These are phyloP conservation scores for Amphibalanus amphitrite DNA, from an alignment of 1,140 invertebrate species.

Conservation along the genomic window DNA sequence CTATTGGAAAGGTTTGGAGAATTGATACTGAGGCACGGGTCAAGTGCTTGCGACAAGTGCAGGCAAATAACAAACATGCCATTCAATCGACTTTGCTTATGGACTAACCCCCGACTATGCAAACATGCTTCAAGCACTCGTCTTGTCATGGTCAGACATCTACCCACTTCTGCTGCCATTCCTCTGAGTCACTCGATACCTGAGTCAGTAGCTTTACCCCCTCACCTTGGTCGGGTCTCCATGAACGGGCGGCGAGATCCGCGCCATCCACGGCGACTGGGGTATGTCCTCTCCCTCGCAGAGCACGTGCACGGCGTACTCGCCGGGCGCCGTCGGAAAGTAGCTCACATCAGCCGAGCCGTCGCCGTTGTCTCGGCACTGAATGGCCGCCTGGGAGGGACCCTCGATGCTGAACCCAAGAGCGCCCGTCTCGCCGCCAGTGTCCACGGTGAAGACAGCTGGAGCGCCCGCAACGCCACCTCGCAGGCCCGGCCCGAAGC, in stretches of 20 bases:
- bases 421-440: conserved; percentile 74
- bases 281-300: conserved; percentile 68
- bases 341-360: conserved; percentile 71
- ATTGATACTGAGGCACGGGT: no score
- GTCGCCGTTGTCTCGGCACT: conserved; percentile 69
- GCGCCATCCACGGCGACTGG: conserved; percentile 58
- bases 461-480: conserved; percentile 55
- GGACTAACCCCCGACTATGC: no score
- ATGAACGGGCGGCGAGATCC: conserved; percentile 29
- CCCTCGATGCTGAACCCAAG: conserved; percentile 79
- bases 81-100: no score
- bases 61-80: no score
- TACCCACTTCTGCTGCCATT: no score
- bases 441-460: conserved; percentile 74
- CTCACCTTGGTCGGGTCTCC: neutral
- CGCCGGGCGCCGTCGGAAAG: conserved; percentile 62
- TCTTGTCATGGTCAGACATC: neutral
- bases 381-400: conserved; percentile 62
- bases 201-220: neutral
- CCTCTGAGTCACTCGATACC: neutral
- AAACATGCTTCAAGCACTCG: no score
- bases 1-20: no score
- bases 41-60: no score
- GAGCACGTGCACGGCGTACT: conserved; percentile 66
- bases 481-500: conserved; percentile 64